A percentile compares a stretch with the other conserved stretches of the same genome.
These are phyloP conservation scores for Halichoerus grypus DNA, from an alignment of 2,113 vertebrate species.

Conservation along the genomic window DNA sequence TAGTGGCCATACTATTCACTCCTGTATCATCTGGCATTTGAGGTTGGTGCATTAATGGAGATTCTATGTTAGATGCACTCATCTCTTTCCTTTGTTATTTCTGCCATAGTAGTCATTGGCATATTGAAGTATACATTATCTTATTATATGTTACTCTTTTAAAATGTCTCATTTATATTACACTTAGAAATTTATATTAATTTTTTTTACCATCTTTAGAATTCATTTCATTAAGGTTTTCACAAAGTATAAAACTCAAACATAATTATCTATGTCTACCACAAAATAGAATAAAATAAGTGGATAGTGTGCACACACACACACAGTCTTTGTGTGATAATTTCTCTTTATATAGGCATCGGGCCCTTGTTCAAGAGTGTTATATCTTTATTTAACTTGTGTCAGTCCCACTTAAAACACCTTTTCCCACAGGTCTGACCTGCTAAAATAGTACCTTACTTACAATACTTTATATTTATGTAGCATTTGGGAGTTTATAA, in stretches of 20 bases:
- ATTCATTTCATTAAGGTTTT: constrained; percentile 84
- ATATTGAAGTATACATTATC: not conserved
- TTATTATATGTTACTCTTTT: not conserved
- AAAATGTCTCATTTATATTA: not conserved
- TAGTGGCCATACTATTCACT: not conserved
- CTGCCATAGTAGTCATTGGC: not conserved
- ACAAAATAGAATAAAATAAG: constrained; percentile 83
- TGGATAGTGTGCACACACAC: constrained; percentile 76
- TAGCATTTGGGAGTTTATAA: not conserved
- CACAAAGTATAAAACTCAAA: constrained; percentile 85
- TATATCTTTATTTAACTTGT: not conserved
- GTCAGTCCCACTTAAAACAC: not conserved
- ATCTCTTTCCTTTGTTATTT: not conserved
- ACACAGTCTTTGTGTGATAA: not conserved
- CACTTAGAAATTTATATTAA: not conserved
- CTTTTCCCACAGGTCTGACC: not conserved
- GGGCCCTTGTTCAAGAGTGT: not conserved
- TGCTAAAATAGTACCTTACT: not conserved
- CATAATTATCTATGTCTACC: constrained; percentile 81
- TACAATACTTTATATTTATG: not conserved
- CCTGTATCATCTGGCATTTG: not conserved
- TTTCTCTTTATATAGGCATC: not conserved
- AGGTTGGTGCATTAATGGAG: not conserved
- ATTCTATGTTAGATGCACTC: not conserved
- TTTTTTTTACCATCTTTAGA: constrained; percentile 81